A percentile compares a stretch with the other conserved stretches of the same genome.
phyloP scores from a whole-genome alignment of 1,140 invertebrate genomes.

The Drosophila truncata region DNA sequence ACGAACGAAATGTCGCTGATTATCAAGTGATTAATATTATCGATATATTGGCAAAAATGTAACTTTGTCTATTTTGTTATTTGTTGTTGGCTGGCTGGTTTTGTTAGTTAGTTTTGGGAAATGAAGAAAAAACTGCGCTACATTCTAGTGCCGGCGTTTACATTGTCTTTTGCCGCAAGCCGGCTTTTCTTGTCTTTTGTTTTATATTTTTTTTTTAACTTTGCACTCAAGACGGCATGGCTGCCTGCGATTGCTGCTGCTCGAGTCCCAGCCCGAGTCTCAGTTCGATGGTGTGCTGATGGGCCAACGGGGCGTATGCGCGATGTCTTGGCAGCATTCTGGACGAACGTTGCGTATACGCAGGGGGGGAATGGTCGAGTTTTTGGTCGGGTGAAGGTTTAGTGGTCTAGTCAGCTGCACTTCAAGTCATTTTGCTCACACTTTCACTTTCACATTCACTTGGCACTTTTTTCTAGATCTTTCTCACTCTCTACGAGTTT shows the following conservation, averaged over 20 bases:
- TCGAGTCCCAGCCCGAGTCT: conserved; percentile 38
- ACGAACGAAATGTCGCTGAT: conserved; percentile 74
- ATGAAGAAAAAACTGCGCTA: conserved; percentile 76
- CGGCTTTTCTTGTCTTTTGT: conserved; percentile 12
- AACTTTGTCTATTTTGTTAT: conserved; percentile 80
- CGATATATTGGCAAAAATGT: conserved; percentile 75
- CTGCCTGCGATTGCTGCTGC: conserved; percentile 17
- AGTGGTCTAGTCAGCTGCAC: conserved; percentile 49
- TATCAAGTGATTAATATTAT: conserved; percentile 57
- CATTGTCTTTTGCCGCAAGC: conserved; percentile 70
- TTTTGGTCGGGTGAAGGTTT: conserved; percentile 11
- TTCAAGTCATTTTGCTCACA: conserved; percentile 73
- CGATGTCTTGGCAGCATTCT: conserved; percentile 33
- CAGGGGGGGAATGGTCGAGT: neutral
- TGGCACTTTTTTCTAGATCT: conserved; percentile 35
- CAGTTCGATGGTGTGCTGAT: conserved; percentile 18
- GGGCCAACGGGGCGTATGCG: conserved; percentile 44
- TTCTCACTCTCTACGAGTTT: conserved; percentile 18
- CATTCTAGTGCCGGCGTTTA: conserved; percentile 76
- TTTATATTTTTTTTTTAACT: neutral
- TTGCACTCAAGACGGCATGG: conserved; percentile 75
- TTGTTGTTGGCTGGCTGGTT: conserved; percentile 83
- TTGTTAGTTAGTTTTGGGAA: conserved; percentile 69
- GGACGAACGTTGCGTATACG: conserved; percentile 19
- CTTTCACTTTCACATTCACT: conserved; percentile 72